A percentile compares a stretch with the other conserved stretches of the same genome.
Conservation (phyloP, 2,888 invertebrate species). For the Steinernema scapterisci region DNA sequence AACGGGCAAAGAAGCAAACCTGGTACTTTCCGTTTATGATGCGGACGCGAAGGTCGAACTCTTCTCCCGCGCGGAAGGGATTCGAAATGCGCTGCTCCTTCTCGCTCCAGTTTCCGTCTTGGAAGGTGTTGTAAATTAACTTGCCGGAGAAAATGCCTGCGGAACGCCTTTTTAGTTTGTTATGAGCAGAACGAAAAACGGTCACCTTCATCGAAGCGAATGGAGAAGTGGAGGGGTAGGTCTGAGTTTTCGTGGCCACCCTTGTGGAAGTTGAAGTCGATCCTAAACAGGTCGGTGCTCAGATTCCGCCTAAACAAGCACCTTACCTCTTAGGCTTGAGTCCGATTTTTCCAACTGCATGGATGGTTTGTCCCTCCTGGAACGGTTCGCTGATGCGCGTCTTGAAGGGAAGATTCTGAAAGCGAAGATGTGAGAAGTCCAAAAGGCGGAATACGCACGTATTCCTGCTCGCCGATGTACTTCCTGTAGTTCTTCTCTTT, state of each 20-base stretch:
- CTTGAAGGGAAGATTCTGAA: slow-evolving; percentile 66
- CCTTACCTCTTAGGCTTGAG: slow-evolving; percentile 58
- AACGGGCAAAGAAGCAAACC: slow-evolving; percentile 33
- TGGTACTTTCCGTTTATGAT: slow-evolving; percentile 63
- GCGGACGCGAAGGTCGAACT: slow-evolving; percentile 64
- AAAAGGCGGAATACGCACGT: slow-evolving; percentile 44
- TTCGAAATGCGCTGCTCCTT: slow-evolving; percentile 63
- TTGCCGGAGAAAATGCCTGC: slow-evolving; percentile 57
- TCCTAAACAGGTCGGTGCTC: slow-evolving; percentile 41
- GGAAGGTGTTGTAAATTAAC: slow-evolving; percentile 58
- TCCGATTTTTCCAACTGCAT: slow-evolving; percentile 62
- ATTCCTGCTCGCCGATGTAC: slow-evolving; percentile 62
- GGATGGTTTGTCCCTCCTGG: slow-evolving; percentile 65
- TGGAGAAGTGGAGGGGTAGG: slow-evolving; percentile 65
- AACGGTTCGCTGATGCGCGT: slow-evolving; percentile 64
- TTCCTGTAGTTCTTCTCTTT: slow-evolving; percentile 56
- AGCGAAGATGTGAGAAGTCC: neutral
- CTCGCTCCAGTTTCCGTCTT: slow-evolving; percentile 65
- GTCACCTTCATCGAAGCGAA: slow-evolving; percentile 63
- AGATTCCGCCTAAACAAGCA: no score
- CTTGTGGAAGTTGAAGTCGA: slow-evolving; percentile 67
- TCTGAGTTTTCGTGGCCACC: slow-evolving; percentile 61
- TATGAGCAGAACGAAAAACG: neutral
- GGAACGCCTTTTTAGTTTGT: neutral
- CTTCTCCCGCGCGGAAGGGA: slow-evolving; percentile 62